Evolutionary conservation across 1,140 invertebrate species (phyloP).

Genomic region (Magallana angulata): DNA sequence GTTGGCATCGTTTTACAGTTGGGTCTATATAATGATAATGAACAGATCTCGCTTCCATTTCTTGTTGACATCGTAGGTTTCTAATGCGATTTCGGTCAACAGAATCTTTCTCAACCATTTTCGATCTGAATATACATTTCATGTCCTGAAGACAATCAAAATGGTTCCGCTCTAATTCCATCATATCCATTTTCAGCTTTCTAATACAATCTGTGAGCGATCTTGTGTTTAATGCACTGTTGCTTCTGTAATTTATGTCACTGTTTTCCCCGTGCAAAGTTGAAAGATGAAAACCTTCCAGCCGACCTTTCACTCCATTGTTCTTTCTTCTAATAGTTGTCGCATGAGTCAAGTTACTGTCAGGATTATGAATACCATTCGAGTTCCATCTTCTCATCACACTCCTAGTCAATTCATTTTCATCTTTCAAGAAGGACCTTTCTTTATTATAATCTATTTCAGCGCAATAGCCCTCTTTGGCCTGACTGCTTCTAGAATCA

Average conservation of each 20-base stretch:
- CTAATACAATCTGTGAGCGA: conserved; percentile 15
- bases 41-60: conserved; percentile 38
- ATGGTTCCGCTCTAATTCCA: background rate
- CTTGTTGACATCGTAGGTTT: conserved; percentile 34
- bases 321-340: conserved; percentile 25
- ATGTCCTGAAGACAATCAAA: conserved; percentile 17
- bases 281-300: conserved; percentile 47
- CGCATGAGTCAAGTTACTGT: conserved; percentile 49
- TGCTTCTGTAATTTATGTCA: background rate
- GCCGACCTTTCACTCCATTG: conserved; percentile 7
- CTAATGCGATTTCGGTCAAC: background rate
- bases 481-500: background rate
- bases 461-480: background rate
- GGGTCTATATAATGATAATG: conserved; percentile 4
- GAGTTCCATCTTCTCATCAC: conserved; percentile 52
- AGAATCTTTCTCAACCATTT: background rate
- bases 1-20: conserved; percentile 9
- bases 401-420: conserved; percentile 42
- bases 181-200: conserved; percentile 42
- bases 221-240: background rate
- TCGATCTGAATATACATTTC: background rate
- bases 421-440: conserved; percentile 27
- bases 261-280: background rate
- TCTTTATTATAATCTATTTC: conserved; percentile 23
- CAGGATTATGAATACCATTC: conserved; percentile 54